Percentiles rank a stretch among this genome's conserved stretches.
Conservation (phyloP, 2,888 invertebrate species). For the Steinernema scapterisci region DNA sequence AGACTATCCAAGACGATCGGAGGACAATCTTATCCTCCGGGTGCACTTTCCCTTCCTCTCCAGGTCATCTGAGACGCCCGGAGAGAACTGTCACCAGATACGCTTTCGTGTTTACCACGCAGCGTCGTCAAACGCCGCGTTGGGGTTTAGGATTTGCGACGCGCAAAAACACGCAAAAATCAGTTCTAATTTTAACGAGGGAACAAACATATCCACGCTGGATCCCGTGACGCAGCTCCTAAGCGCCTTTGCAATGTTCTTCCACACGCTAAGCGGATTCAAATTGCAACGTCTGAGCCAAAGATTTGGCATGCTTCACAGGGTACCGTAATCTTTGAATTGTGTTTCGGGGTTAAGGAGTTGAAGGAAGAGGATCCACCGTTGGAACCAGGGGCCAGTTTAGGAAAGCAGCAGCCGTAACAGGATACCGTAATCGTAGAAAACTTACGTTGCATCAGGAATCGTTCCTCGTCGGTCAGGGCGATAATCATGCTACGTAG, state of each 20-base stretch:
- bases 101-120: too few species aligned
- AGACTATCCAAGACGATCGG: too few species aligned
- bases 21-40: too few species aligned
- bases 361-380: too few species aligned
- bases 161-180: background rate
- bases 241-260: background rate
- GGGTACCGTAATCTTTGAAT: background rate
- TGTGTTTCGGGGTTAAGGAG: too few species aligned
- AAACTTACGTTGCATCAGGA: slow-evolving; percentile 26
- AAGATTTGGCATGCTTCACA: background rate
- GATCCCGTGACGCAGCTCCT: slow-evolving; percentile 7
- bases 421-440: slow-evolving; percentile 16
- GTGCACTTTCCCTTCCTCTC: too few species aligned
- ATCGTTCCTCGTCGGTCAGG: slow-evolving; percentile 12
- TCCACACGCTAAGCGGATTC: background rate
- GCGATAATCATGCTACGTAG: background rate
- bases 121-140: too few species aligned
- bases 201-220: background rate
- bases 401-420: too few species aligned
- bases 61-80: too few species aligned
- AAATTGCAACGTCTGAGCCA: slow-evolving; percentile 10
- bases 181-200: slow-evolving; percentile 17
- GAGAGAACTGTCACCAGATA: too few species aligned
- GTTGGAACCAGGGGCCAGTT: background rate
- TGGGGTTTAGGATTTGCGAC: background rate